Conservation (phyloP, 2,797 vertebrate species). For the Anguilla marmorata region DNA sequence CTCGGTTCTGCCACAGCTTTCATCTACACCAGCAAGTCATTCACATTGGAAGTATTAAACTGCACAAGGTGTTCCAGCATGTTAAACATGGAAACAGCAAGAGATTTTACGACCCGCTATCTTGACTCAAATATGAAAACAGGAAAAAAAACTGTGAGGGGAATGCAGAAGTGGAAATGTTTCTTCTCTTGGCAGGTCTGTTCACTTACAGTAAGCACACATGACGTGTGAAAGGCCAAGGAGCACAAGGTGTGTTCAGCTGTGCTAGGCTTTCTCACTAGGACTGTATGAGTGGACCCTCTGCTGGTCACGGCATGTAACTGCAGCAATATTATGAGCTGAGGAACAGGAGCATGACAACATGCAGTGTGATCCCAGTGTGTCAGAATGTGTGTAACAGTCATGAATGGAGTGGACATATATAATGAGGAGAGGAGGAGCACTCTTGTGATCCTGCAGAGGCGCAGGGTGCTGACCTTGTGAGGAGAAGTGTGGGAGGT, state of each 20-base stretch:
- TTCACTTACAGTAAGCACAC: background rate
- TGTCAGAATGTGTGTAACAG: too few relatives aligned
- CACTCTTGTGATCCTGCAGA: background rate
- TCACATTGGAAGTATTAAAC: background rate
- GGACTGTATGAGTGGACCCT: constrained; percentile 37
- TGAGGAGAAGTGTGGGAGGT: background rate
- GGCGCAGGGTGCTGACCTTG: background rate
- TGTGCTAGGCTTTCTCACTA: background rate
- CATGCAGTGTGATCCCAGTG: too few relatives aligned
- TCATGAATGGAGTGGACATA: too few relatives aligned
- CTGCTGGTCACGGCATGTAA: constrained; percentile 51
- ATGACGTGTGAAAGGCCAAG: background rate
- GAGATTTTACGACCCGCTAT: background rate
- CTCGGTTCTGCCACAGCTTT: background rate
- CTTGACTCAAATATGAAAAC: background rate
- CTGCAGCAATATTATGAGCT: constrained; percentile 37
- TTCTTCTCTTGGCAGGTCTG: background rate
- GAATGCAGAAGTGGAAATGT: background rate
- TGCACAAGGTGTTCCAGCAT: background rate
- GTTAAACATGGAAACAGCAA: background rate
- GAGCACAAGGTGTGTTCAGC: background rate
- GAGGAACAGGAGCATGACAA: background rate
- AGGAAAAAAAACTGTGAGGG: background rate
- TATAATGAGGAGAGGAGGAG: background rate
- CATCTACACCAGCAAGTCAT: background rate